A percentile compares a stretch with the other conserved stretches of the same genome.
Conservation (phyloP, 2,888 invertebrate species). For the Ametastegia equiseti region DNA sequence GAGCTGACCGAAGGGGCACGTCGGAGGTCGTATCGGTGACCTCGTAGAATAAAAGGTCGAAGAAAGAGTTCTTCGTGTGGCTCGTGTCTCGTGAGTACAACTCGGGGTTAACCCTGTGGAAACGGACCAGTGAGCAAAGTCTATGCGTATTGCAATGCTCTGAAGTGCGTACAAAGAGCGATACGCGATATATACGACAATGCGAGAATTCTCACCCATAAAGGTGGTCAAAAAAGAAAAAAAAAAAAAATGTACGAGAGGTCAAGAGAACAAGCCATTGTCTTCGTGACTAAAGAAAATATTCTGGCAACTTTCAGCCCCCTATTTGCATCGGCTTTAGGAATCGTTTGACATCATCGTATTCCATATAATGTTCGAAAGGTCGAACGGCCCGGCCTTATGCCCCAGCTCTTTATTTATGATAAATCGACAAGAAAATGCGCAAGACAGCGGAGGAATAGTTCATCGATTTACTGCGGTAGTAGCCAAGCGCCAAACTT, state of each 20-base stretch:
- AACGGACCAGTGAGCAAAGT: not conserved
- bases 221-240: constrained; percentile 27
- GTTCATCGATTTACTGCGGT: not conserved
- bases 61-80: not conserved
- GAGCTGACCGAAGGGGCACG: not conserved
- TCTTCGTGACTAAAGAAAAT: constrained; percentile 29
- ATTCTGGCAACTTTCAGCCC: constrained; percentile 20
- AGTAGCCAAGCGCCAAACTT: not conserved
- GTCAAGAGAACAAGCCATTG: constrained; percentile 42
- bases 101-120: not conserved
- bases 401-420: constrained; percentile 10
- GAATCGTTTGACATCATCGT: constrained; percentile 60
- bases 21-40: constrained; percentile 4
- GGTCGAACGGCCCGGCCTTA: constrained; percentile 7
- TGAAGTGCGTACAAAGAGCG: no score
- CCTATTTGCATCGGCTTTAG: constrained; percentile 56
- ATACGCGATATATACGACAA: not conserved
- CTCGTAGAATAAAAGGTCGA: not conserved
- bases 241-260: constrained; percentile 35
- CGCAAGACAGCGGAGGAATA: not conserved
- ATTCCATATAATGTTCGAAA: constrained; percentile 54
- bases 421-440: constrained; percentile 21
- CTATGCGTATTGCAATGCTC: no score
- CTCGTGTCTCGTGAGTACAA: not conserved
- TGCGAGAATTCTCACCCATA: constrained; percentile 1